Evolutionary conservation across 2,113 vertebrate genomes (phyloP).

Genomic region (Rhynchomys soricoides): DNA sequence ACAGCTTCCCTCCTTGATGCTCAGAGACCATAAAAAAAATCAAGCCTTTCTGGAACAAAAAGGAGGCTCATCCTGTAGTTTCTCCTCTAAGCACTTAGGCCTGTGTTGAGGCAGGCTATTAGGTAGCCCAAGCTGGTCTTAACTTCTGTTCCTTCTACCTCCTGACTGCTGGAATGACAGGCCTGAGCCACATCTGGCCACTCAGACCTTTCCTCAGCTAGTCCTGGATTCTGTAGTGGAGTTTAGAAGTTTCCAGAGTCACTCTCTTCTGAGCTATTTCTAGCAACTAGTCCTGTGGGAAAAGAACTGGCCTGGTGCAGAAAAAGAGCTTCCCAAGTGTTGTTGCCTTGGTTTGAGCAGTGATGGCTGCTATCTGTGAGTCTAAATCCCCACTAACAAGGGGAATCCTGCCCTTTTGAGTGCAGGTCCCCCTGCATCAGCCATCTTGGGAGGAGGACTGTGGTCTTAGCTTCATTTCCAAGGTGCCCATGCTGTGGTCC

Average conservation of each 20-base stretch:
- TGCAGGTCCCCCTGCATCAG: fast-evolving
- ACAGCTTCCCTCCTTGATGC: not conserved
- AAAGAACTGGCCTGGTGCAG: not conserved
- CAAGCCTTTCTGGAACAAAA: not conserved
- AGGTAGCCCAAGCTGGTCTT: not conserved
- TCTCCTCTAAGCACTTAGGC: not conserved
- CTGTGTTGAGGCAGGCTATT: not conserved
- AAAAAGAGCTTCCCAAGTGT: not conserved
- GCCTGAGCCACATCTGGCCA: not conserved
- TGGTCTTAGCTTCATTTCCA: not conserved
- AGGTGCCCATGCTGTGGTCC: not conserved
- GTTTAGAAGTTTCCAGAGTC: not conserved
- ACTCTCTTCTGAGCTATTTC: not conserved
- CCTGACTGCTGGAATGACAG: not conserved
- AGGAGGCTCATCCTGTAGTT: not conserved
- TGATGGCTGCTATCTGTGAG: not conserved
- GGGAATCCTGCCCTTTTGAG: not conserved
- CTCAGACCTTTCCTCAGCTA: not conserved
- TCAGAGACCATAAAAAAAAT: not conserved
- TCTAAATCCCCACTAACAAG: not conserved
- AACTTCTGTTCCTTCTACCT: not conserved
- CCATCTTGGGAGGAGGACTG: not conserved
- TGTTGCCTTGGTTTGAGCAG: not conserved
- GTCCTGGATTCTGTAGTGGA: not conserved
- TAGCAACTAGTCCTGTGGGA: not conserved